Conservation (phyloP, 2,797 vertebrate genomes). For the Gobionotothen gibberifrons region DNA sequence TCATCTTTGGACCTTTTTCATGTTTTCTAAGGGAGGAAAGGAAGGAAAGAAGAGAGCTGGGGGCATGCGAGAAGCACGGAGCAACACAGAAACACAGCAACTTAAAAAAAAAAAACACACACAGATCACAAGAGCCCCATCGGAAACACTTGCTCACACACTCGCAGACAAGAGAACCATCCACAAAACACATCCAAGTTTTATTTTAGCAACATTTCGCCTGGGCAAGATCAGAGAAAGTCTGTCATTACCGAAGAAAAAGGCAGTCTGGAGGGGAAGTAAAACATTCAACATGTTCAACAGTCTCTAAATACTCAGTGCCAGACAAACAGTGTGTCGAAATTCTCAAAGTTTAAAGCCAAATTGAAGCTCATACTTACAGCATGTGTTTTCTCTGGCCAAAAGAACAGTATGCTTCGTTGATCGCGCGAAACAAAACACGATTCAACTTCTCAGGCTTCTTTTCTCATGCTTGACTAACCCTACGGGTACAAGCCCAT, state of each 20-base stretch:
- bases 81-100: constrained; percentile 38
- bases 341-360: constrained; percentile 19
- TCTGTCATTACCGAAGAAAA: constrained; percentile 42
- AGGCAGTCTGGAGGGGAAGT: constrained; percentile 35
- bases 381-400: constrained; percentile 45
- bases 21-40: constrained; percentile 26
- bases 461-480: constrained; percentile 32
- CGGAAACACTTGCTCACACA: constrained; percentile 59
- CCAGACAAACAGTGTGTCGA: constrained; percentile 14
- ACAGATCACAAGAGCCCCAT: constrained; percentile 60
- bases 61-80: constrained; percentile 39
- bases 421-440: constrained; percentile 11
- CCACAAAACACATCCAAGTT: constrained; percentile 51
- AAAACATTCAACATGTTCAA: constrained; percentile 42
- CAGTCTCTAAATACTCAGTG: constrained; percentile 20
- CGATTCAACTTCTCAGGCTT: constrained; percentile 20
- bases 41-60: constrained; percentile 40
- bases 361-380: constrained; percentile 62
- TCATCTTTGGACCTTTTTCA: constrained; percentile 42
- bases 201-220: constrained; percentile 52
- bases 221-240: constrained; percentile 43
- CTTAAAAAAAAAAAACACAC: constrained; percentile 47
- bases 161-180: constrained; percentile 42
- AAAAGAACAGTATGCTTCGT: constrained; percentile 33
- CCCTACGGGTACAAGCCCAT: constrained; percentile 58